Conservation (phyloP, 2,888 invertebrate species). For the Drosophila pegasa region DNA sequence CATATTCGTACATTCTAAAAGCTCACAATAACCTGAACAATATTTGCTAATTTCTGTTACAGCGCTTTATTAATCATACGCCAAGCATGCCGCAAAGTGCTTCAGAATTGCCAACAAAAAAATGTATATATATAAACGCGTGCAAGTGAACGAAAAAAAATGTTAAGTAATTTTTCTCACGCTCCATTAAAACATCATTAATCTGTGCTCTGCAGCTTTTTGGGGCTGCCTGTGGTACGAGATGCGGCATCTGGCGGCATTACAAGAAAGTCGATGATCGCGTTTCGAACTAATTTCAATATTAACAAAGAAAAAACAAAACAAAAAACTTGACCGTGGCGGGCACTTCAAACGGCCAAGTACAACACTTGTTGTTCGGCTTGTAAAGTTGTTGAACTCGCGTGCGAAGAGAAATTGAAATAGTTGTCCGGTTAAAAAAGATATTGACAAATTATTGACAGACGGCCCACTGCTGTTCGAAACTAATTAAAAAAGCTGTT, state of each 20-base stretch:
- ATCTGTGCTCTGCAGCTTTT: constrained; percentile 48
- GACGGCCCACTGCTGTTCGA: constrained; percentile 72
- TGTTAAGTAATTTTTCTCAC: constrained; percentile 60
- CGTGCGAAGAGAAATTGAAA: constrained; percentile 45
- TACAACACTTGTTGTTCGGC: constrained; percentile 52
- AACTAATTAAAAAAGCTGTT: constrained; percentile 79
- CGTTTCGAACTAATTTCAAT: constrained; percentile 68
- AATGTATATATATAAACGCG: background rate
- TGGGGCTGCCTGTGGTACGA: constrained; percentile 30
- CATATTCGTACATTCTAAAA: constrained; percentile 21
- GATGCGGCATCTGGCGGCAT: constrained; percentile 44
- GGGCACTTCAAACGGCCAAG: constrained; percentile 61
- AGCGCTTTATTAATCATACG: constrained; percentile 64
- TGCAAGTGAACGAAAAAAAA: constrained; percentile 7
- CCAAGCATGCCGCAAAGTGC: constrained; percentile 60
- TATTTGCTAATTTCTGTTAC: constrained; percentile 42
- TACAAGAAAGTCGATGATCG: constrained; percentile 54
- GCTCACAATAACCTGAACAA: constrained; percentile 31
- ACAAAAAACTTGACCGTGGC: constrained; percentile 18
- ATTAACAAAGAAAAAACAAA: constrained; percentile 26
- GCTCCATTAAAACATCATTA: constrained; percentile 77
- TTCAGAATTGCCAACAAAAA: constrained; percentile 47
- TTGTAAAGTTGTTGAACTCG: constrained; percentile 56
- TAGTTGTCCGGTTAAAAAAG: constrained; percentile 38
- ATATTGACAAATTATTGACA: constrained; percentile 75